A percentile compares a stretch with the other conserved stretches of the same genome.
Evolutionary conservation across 2,888 invertebrate genomes (phyloP).

Genomic region (Leptinotarsa tumamoca): DNA sequence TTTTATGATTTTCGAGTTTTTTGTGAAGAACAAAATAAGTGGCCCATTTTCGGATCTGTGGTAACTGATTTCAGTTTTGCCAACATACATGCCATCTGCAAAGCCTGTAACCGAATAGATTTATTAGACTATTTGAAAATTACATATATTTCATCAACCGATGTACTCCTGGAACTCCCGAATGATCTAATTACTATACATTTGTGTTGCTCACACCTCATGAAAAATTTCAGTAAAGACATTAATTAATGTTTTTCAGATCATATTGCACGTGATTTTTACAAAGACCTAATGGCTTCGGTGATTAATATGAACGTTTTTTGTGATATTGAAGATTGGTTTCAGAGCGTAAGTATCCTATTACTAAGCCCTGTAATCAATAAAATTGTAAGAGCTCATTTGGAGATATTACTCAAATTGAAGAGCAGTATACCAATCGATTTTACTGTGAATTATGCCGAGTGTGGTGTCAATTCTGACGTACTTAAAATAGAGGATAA

Average conservation of each 20-base stretch:
- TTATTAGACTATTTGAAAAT: not conserved
- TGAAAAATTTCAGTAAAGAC: conserved; percentile 16
- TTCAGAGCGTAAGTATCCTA: not conserved
- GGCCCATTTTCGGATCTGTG: not conserved
- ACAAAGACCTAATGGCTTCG: conserved; percentile 12
- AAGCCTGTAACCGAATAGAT: conserved; percentile 6
- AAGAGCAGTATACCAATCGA: not conserved
- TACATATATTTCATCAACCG: not conserved
- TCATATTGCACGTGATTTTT: conserved; percentile 1
- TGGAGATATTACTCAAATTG: not conserved
- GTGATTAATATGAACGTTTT: conserved; percentile 4
- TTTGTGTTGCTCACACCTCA: conserved; percentile 2
- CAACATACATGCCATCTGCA: not conserved
- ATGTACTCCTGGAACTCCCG: not conserved
- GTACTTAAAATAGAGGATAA: not conserved
- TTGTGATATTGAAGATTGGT: conserved; percentile 15
- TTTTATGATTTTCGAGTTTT: conserved; percentile 1
- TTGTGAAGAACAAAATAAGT: not conserved
- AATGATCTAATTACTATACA: conserved; percentile 3
- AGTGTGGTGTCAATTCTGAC: not conserved
- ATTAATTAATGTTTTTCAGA: not conserved
- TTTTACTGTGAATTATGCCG: not conserved
- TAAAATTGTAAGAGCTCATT: conserved; percentile 1
- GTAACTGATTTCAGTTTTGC: not conserved
- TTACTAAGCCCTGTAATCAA: conserved; percentile 16